Conservation (phyloP, 2,797 vertebrate genomes). For the Rhyacichthys aspro region DNA sequence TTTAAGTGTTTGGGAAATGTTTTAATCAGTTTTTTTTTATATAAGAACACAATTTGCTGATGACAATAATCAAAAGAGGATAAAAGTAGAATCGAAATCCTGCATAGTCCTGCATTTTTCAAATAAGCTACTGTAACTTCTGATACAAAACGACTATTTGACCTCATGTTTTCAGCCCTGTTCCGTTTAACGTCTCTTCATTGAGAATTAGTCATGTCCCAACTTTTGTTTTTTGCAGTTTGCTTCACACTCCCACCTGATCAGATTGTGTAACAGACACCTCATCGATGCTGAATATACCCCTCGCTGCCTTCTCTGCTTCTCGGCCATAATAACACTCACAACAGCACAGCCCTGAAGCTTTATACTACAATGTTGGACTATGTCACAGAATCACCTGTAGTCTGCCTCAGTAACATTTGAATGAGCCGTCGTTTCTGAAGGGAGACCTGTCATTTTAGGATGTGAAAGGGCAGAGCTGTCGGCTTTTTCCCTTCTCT, state of each 20-base stretch:
- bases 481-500: neutral
- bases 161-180: too few relatives aligned
- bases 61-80: too few relatives aligned
- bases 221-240: slow-evolving; percentile 4
- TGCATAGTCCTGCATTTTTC: too few relatives aligned
- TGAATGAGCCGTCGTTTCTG: neutral
- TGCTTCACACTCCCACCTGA: slow-evolving; percentile 6
- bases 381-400: neutral
- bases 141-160: too few relatives aligned
- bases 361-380: neutral
- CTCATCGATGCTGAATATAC: neutral
- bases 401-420: neutral
- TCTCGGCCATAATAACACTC: neutral
- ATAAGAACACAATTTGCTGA: too few relatives aligned
- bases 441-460: neutral
- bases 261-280: slow-evolving; percentile 9
- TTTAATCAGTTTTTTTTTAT: too few relatives aligned
- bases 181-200: too few relatives aligned
- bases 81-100: too few relatives aligned
- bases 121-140: too few relatives aligned
- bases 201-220: neutral
- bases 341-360: neutral
- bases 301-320: neutral
- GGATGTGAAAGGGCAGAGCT: neutral
- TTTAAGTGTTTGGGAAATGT: too few relatives aligned